These are phyloP conservation scores for Gambusia affinis DNA, from an alignment of 2,113 vertebrate species.

Conservation along the genomic window DNA sequence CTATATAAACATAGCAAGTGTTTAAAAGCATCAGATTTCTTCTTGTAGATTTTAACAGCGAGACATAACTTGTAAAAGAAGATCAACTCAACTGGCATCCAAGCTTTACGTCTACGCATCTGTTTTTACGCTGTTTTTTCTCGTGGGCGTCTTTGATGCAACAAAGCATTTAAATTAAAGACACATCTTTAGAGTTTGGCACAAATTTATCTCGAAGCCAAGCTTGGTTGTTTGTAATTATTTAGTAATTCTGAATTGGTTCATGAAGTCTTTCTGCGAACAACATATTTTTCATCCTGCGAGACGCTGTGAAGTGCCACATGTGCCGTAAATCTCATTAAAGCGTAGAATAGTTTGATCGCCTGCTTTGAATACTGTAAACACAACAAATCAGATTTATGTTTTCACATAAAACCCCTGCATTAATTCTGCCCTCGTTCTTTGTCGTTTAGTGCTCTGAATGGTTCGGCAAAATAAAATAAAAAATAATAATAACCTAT, in stretches of 20 bases:
- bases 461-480: not conserved
- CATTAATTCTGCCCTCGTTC: constrained; percentile 18
- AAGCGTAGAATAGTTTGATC: constrained; percentile 28
- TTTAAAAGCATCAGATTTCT: not conserved
- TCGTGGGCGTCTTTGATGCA: constrained; percentile 1
- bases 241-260: constrained; percentile 21
- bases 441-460: constrained; percentile 12
- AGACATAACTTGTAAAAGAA: not conserved
- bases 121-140: not conserved
- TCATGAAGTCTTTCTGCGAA: constrained; percentile 26
- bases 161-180: constrained; percentile 27
- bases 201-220: constrained; percentile 29
- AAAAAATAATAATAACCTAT: not conserved
- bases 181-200: constrained; percentile 12
- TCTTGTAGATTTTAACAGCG: not conserved
- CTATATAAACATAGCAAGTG: not conserved
- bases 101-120: not conserved
- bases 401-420: constrained; percentile 12
- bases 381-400: constrained; percentile 54
- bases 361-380: constrained; percentile 38
- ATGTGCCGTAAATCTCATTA: constrained; percentile 45
- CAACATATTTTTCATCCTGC: constrained; percentile 26
- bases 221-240: constrained; percentile 15
- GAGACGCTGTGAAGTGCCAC: constrained; percentile 40
- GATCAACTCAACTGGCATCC: no score